Base-by-base conservation (phyloP, 2,888 invertebrate species). In the Spilarctia lutea region DNA sequence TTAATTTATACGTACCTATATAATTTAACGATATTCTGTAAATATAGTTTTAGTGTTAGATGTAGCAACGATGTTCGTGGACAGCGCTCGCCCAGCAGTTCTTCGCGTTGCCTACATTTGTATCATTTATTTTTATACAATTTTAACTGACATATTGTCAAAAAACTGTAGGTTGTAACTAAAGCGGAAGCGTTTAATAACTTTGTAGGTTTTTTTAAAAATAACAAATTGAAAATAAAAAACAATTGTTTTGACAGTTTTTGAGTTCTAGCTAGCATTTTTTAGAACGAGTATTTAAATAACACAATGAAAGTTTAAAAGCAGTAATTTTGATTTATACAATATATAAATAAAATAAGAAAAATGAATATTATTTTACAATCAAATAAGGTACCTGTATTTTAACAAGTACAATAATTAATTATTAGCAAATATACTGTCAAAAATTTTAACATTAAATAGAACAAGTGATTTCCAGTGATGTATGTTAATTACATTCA, bases 91-190 rank as follows among this genome's bases (percentile, higher is more conserved):
- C 88, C 84, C 88, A 89, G 86, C 83, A 65, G 48, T 39, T 75
- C 82, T 81, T 79, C 82, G 78, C 83, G 77, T 84, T 86, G 85
- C 86, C 83, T 87, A 89, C 89, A 88, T 89, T 90, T 92, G 91
- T 92, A 93, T 91, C 91, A 89, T 92, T 91, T 92, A 93, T 94
- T 94, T 94, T 94, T 94, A 93, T 94, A 94, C 92, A 94, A 91
- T 92, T 93, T 92, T 91, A 93, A 91, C 87, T 93, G 93, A 94
- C 94, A 90, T 92, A 90, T 92, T 94, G 94, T 94, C 94, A 91
- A 94, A 93, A 94, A 94, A 94, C 93, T 91, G 81, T 91, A 93
- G 90, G 83, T 90, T 89, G 85, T 91, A 91, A 88, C 79, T 83
- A 83, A 85, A 88, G 81, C 80, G 84, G 85, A 87, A 87, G 85